Evolutionary conservation across 1,140 invertebrate species (phyloP), one percentile per base, ranked within the genome.

Genomic region (Microplitis demolitor): DNA sequence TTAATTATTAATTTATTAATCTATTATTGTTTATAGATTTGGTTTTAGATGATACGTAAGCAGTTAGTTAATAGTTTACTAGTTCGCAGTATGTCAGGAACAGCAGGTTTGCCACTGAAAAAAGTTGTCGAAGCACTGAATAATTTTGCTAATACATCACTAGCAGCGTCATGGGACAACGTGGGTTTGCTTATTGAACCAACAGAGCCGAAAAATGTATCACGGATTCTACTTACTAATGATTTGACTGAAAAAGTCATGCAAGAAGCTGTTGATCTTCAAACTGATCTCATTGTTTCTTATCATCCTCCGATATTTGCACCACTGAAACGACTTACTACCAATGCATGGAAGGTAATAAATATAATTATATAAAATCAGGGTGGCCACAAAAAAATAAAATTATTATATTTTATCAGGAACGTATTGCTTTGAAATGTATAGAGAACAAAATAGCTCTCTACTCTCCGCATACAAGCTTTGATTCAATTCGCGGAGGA

Each of bases 231-330:
- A 37, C 82, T 99, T n/a, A 98, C 97, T 4, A 99, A 98, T 87
- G 97, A 99, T 86, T 88, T 99, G 56, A 98, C 96, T 0, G 93
- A 96, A 84, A 90, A 90, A 73, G 97, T 99, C 0, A 89, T 97
- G 80, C 82, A 93, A 24, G 97, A 99, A 90, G 96, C 96, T 4
- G 77, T 95, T 24, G 78, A 88, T 3, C 81, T 90, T 33, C 87
- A 90, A 11, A 90, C 89, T 61, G 90, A 97, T 84, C 82, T 99
- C 79, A 96, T 99, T 74, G 89, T 99, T 50, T 94, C 96, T 0
- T 99, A 99, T 85, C 97, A 99, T 91, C 97, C 97, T 11, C 96
- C 96, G 14, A 95, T 99, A 80, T 99, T 99, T 86, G 86, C 87
- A 16, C 90, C 94, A 4, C 75, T 99, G 24, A 98, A 97, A 82